phyloP scores from a whole-genome alignment of 2,113 vertebrate genomes.

The Salvator merianae region DNA sequence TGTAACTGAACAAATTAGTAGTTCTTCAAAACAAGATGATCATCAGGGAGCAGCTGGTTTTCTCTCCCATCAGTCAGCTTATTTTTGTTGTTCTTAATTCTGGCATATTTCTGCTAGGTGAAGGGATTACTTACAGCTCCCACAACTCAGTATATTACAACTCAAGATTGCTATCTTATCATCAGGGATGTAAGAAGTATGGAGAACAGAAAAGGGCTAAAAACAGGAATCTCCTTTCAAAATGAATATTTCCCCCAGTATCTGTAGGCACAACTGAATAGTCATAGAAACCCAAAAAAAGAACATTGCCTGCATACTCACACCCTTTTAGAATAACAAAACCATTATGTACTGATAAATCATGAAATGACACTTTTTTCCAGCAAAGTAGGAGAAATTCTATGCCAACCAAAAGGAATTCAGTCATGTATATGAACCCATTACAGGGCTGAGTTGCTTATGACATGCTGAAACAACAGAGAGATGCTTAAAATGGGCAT shows the following conservation, averaged over 20 bases:
- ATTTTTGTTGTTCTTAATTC: too few relatives aligned
- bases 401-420: background rate
- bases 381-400: background rate
- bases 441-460: conserved; percentile 8
- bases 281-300: background rate
- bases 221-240: too few relatives aligned
- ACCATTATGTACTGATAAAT: background rate
- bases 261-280: background rate
- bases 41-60: too few relatives aligned
- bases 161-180: too few relatives aligned
- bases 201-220: too few relatives aligned
- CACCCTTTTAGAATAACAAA: background rate
- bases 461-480: background rate
- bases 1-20: too few relatives aligned
- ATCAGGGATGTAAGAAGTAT: too few relatives aligned
- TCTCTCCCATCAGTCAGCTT: too few relatives aligned
- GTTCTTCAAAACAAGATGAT: too few relatives aligned
- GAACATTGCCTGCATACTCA: background rate
- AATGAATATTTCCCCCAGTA: background rate
- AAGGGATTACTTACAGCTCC: too few relatives aligned
- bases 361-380: background rate
- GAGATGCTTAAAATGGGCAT: background rate
- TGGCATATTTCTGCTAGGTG: too few relatives aligned
- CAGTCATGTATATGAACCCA: conserved; percentile 10
- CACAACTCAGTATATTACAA: too few relatives aligned